Percentiles rank a stretch among this genome's conserved stretches.
Conservation (phyloP, 1,140 invertebrate genomes). For the Batillaria attramentaria region DNA sequence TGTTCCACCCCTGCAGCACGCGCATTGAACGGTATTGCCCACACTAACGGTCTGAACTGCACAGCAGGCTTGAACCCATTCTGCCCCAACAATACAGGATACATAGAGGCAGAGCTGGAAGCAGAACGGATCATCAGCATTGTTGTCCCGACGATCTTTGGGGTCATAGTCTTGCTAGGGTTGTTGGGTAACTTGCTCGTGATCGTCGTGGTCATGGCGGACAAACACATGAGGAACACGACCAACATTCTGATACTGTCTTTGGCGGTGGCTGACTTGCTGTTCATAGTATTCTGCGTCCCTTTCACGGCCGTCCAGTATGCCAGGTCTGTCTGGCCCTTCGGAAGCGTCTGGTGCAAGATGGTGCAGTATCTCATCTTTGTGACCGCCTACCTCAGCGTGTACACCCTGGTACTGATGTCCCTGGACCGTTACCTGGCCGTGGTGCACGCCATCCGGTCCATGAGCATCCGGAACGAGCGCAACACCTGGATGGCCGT, state of each 20-base stretch:
- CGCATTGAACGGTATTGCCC: neutral
- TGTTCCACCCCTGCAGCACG: neutral
- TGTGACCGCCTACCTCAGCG: slow-evolving; percentile 93
- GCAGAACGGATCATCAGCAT: slow-evolving; percentile 57
- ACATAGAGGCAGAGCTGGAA: slow-evolving; percentile 4
- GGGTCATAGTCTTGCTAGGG: slow-evolving; percentile 88
- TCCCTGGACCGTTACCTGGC: slow-evolving; percentile 94
- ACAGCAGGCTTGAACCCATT: neutral
- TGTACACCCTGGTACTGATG: slow-evolving; percentile 96
- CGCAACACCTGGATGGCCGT: slow-evolving; percentile 83
- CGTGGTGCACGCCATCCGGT: slow-evolving; percentile 93
- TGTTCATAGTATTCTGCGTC: slow-evolving; percentile 96
- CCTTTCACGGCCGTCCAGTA: slow-evolving; percentile 76
- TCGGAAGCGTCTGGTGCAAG: slow-evolving; percentile 92
- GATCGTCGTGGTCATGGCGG: slow-evolving; percentile 86
- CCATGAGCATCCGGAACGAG: slow-evolving; percentile 89
- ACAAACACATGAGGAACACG: slow-evolving; percentile 92
- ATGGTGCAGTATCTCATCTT: slow-evolving; percentile 81
- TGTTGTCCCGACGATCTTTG: slow-evolving; percentile 87
- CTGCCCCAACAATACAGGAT: slow-evolving; percentile 4
- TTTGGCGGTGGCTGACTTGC: slow-evolving; percentile 88
- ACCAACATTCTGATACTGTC: slow-evolving; percentile 93
- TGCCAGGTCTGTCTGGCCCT: slow-evolving; percentile 81
- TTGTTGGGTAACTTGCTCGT: slow-evolving; percentile 91
- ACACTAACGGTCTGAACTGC: slow-evolving; percentile 1